These are phyloP conservation scores for Otolemur garnettii DNA, from an alignment of 2,113 vertebrate species.

Conservation along the genomic window DNA sequence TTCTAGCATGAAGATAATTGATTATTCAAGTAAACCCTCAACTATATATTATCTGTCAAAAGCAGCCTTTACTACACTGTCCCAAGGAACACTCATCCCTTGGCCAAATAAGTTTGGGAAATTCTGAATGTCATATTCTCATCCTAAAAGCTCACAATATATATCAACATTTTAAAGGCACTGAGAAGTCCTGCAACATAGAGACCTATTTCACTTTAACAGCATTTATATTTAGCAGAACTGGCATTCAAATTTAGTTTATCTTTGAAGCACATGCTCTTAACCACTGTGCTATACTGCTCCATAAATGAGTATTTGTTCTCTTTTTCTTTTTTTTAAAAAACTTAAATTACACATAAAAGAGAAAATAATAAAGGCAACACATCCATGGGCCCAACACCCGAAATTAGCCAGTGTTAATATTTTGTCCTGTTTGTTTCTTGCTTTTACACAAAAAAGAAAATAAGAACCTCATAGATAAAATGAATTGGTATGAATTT, in stretches of 20 bases:
- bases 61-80: neutral
- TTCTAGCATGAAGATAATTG: neutral
- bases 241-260: neutral
- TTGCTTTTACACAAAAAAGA: neutral
- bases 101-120: neutral
- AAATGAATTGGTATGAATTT: neutral
- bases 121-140: neutral
- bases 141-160: neutral
- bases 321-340: constrained; percentile 2
- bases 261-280: neutral
- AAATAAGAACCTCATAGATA: neutral
- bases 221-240: neutral
- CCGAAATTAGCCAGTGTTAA: neutral
- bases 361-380: constrained; percentile 20
- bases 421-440: neutral
- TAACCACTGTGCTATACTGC: neutral
- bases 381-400: neutral
- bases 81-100: neutral
- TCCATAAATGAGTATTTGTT: neutral
- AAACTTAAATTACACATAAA: constrained; percentile 40
- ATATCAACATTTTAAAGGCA: neutral
- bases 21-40: neutral
- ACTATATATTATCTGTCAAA: neutral
- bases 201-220: neutral
- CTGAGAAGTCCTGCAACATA: neutral